Base-by-base conservation (phyloP, 2,797 vertebrate genomes). In the Merluccius polli region DNA sequence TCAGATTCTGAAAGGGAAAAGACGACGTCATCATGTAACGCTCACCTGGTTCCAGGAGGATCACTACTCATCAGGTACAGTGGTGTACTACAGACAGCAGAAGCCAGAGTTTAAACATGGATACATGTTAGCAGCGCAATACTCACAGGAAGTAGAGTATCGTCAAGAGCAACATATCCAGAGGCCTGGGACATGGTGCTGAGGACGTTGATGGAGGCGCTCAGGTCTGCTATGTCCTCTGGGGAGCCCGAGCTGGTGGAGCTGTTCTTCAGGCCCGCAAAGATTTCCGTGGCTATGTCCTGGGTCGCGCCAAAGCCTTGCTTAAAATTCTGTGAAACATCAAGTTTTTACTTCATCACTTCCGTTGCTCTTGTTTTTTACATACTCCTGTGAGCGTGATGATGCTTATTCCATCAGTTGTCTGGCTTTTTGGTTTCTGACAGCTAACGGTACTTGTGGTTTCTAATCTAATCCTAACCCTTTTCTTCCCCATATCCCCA, bases 241-340 rank as follows among this genome's bases (percentile, higher is more conserved):
- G 2, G 69, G 0, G 4, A 0, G 35, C 33, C 3, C 10, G 15
- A n/a, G 78, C 2, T 0, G 24, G 0, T 0, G 0, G 90, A 87
- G 72, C 0, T 86, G 68, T 93, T 93, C 18, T 67, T 84, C 67
- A 95, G 85, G 21, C 44, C 72, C 24, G 33, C 3, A 81, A 95
- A 95, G 75, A 95, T 92, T 0, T 0, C 0, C 11, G 6, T 0
- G 15, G 93, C 93, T 4, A 35, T 69, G 0, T 80, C 15, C 4
- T 73, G 27, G 1, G 90, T 89, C 4, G 92, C 87, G 1, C 91
- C 92, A 0, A 90, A 77, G 78, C 94, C 94, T 72, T 75, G 79
- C 24, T 52, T 1, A 73, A 94, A 92, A 27, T 30, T 65, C 94
- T 95, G 73, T 2, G 2, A 81, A 81, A 65, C 18, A 41, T n/a